Evolutionary conservation across 1,140 invertebrate species (phyloP), one percentile per base, ranked within the genome.

Genomic region (Theocolax elegans): DNA sequence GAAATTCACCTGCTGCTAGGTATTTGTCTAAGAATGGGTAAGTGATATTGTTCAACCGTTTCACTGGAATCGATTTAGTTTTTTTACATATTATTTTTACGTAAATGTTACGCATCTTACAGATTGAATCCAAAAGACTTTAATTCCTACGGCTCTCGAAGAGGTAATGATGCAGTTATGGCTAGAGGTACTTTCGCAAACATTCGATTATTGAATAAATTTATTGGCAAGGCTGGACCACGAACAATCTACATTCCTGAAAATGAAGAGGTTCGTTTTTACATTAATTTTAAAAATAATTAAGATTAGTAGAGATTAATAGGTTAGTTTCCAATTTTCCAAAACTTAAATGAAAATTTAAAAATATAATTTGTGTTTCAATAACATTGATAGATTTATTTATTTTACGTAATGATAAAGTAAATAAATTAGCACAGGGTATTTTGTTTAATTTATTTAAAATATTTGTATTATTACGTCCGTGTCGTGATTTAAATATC

Each of bases 81-180:
- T 1, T n/a, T 65, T 38, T 54, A 54, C n/a, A 66, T 17, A 44
- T 49, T 54, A 48, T 56, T 68, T 59, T 46, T 73, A 29, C 63
- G 6, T 3, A 44, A 44, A 38, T 17, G 44, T 72, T n/a, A 42
- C 21, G n/a, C 13, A 70, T 81, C 84, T 15, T 77, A n/a, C n/a
- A 95, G 94, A 2, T 83, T 99, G 3, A 94, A 93, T 0, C 95
- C 97, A 0, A 90, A 92, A 73, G 96, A 99, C 77, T 99, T 99
- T 82, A 99, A 99, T 87, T 99, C 97, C 0, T 99, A 99, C 85
- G 98, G 98, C 0, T 95, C 97, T 1, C 89, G 97, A 13, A 90
- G 97, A 78, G 97, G 98, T 35, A 97, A 99, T 84, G 97, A 99
- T 86, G 95, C 92, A 23, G 91, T 99, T 12, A 99, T 99, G 98